Evolutionary conservation across 1,140 invertebrate genomes (phyloP).

Genomic region (Meloidogyne chitwoodi): DNA sequence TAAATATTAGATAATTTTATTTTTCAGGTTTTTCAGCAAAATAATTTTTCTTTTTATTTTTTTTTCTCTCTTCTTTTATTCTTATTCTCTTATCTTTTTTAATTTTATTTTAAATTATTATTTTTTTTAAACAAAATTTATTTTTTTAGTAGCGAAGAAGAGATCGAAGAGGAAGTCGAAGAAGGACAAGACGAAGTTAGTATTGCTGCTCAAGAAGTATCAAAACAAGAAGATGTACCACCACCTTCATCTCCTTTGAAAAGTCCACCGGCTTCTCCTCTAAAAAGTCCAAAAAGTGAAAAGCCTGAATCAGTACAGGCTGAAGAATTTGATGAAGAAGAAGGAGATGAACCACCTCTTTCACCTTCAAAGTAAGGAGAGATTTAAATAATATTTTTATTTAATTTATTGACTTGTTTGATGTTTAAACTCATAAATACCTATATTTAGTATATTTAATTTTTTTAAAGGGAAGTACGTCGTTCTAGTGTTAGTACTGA

Average conservation of each 20-base stretch:
- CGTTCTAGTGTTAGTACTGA: constrained; percentile 2
- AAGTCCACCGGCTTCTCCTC: neutral
- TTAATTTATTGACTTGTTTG: no score
- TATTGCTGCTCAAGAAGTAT: constrained; percentile 19
- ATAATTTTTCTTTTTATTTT: neutral
- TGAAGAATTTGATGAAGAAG: constrained; percentile 18
- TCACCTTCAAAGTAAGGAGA: neutral
- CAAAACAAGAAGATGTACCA: neutral
- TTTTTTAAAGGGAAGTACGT: constrained; percentile 2
- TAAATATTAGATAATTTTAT: neutral
- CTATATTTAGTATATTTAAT: no score
- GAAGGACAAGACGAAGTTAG: constrained; percentile 22
- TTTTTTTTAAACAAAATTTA: neutral
- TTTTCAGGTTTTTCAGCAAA: neutral
- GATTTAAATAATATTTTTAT: neutral
- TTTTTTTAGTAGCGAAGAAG: constrained; percentile 31
- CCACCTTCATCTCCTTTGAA: neutral
- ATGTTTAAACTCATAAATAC: no score
- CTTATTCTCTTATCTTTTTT: neutral
- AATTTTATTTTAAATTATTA: no score
- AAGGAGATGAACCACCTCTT: neutral
- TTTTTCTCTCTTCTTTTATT: neutral
- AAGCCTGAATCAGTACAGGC: constrained; percentile 6
- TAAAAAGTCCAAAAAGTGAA: constrained; percentile 15
- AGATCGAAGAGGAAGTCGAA: constrained; percentile 35